A percentile compares a stretch with the other conserved stretches of the same genome.
phyloP scores from a whole-genome alignment of 2,888 invertebrate genomes.

The Drosophila vallismaia region DNA sequence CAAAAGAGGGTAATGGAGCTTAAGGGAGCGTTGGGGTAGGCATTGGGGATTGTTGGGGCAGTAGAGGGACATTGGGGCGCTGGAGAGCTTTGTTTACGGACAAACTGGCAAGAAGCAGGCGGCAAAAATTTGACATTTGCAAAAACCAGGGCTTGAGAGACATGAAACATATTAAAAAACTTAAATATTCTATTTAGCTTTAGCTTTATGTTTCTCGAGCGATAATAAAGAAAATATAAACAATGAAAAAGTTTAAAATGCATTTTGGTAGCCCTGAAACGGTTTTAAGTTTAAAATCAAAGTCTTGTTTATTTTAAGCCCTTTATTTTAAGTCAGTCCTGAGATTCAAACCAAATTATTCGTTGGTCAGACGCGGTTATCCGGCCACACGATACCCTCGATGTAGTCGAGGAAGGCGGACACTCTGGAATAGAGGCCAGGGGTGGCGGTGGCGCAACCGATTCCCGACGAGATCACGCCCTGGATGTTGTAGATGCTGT shows the following conservation, averaged over 20 bases:
- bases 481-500: conserved; percentile 52
- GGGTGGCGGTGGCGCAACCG: conserved; percentile 75
- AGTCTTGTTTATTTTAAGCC: not conserved
- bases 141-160: conserved; percentile 5
- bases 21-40: not conserved
- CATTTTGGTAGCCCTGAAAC: too few species aligned
- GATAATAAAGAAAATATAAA: too few species aligned
- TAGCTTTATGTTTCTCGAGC: too few species aligned
- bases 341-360: conserved; percentile 6
- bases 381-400: conserved; percentile 81
- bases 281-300: too few species aligned
- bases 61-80: too few species aligned
- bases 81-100: conserved; percentile 35
- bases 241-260: too few species aligned
- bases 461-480: conserved; percentile 81
- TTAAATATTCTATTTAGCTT: too few species aligned
- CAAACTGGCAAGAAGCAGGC: conserved; percentile 10
- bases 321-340: conserved; percentile 6
- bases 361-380: conserved; percentile 31
- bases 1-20: not conserved
- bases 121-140: conserved; percentile 28
- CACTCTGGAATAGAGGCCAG: conserved; percentile 81
- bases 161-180: too few species aligned
- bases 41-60: too few species aligned
- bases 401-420: conserved; percentile 81